Base-by-base conservation (phyloP, 2,888 invertebrate species). In the Nomada lathburiana region DNA sequence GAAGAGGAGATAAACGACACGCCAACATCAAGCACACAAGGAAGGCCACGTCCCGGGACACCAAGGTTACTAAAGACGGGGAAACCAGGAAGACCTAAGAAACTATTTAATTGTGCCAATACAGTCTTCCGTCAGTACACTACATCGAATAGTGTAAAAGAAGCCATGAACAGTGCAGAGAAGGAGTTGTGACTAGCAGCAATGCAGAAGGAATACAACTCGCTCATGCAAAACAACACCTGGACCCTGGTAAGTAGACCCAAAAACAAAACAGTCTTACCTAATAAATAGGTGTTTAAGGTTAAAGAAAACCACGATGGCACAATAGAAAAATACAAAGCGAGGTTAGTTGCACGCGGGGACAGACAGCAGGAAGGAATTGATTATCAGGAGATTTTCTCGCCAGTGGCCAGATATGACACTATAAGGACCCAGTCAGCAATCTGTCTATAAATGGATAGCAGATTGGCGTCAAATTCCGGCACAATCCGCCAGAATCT, bases 11-110 rank as follows among this genome's bases (percentile, higher is more conserved):
- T 60, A 13, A 9, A 3, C 16, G n/a, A 23, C 2, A 20, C 57
- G 4, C 26, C 13, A 50, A 16, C 16, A n/a, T 5, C 5, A 2
- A 29, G 29, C 29, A 3, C 29, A 29, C 5, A 29, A 29, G 29
- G 9, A 23, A 74, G 23, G 20, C 44, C 72, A 55, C 67, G 36
- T 20, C 65, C 72, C 26, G 83, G 83, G 29, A 73, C 82, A 20
- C 83, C 80, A 59, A 81, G 23, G 62, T 53, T 76, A 85, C 76
- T 62, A 90, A 93, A 87, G 90, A 92, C 73, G 93, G 94, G 91
- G 93, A 94, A 91, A 92, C 91, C 29, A 90, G 94, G 86, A 92
- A 94, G 91, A 62, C 86, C 86, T n/a, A 60, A 20, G 26, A 47
- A 63, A 9, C 0, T 68, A 2, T 68, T 29, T 5, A 29, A 29